Conservation (phyloP, 1,140 invertebrate species). For the Leucophenga varia region DNA sequence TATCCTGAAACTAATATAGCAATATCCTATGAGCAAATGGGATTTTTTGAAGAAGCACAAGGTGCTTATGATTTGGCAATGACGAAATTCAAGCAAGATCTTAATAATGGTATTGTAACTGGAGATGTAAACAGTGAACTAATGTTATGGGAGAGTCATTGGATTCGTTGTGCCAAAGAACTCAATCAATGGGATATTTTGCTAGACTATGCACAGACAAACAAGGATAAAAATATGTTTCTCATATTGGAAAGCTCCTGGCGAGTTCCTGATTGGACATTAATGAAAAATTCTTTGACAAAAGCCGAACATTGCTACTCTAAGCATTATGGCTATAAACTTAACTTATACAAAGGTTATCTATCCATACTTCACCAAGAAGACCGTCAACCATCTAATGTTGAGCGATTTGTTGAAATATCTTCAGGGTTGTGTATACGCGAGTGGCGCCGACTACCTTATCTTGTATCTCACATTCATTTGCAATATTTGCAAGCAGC, state of each 20-base stretch:
- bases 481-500: constrained; percentile 86
- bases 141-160: constrained; percentile 87
- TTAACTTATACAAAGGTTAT: constrained; percentile 91
- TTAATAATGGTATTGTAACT: constrained; percentile 71
- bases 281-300: constrained; percentile 89
- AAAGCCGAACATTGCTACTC: constrained; percentile 91
- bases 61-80: constrained; percentile 86
- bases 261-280: constrained; percentile 89
- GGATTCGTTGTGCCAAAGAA: constrained; percentile 93
- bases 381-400: constrained; percentile 78
- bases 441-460: constrained; percentile 90
- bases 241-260: constrained; percentile 92
- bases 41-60: constrained; percentile 91
- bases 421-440: constrained; percentile 86
- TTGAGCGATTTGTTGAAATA: constrained; percentile 87
- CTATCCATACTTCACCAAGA: constrained; percentile 88
- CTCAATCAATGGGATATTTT: constrained; percentile 95
- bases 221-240: constrained; percentile 78
- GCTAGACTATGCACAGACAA: constrained; percentile 76
- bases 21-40: constrained; percentile 93
- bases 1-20: constrained; percentile 89
- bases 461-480: constrained; percentile 91
- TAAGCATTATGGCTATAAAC: constrained; percentile 75
- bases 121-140: constrained; percentile 77
- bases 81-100: constrained; percentile 84